These are phyloP conservation scores for Ericerus pela DNA, from an alignment of 1,140 invertebrate genomes.

Conservation along the genomic window DNA sequence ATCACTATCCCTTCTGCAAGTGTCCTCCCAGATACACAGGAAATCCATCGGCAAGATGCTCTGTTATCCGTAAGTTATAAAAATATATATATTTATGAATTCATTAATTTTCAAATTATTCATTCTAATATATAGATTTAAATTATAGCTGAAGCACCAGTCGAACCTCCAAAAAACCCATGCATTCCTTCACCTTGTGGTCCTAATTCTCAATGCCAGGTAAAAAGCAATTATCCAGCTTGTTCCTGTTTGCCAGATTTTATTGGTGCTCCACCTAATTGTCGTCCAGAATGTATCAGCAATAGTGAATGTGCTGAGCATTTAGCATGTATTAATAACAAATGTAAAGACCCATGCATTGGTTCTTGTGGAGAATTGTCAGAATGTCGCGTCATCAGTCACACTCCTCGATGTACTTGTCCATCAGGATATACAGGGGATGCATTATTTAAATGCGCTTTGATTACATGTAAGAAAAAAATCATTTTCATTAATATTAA, in stretches of 20 bases:
- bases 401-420: slow-evolving; percentile 49
- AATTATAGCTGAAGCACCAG: slow-evolving; percentile 16
- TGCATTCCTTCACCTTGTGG: slow-evolving; percentile 47
- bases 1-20: slow-evolving; percentile 43
- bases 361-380: slow-evolving; percentile 42
- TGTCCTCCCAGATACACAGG: slow-evolving; percentile 31
- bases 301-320: slow-evolving; percentile 38
- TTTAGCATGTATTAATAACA: slow-evolving; percentile 39
- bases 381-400: slow-evolving; percentile 49
- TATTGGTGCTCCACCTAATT: slow-evolving; percentile 35
- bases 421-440: slow-evolving; percentile 48
- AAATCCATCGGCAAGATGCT: slow-evolving; percentile 28
- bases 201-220: slow-evolving; percentile 44
- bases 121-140: slow-evolving; percentile 7
- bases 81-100: not conserved
- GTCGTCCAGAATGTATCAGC: slow-evolving; percentile 38
- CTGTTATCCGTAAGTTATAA: slow-evolving; percentile 17
- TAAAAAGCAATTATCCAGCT: slow-evolving; percentile 38
- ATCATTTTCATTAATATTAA: too few relatives aligned
- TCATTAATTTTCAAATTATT: slow-evolving; percentile 4
- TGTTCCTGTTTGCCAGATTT: slow-evolving; percentile 39
- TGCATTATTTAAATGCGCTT: slow-evolving; percentile 50
- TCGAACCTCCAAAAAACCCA: slow-evolving; percentile 29
- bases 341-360: slow-evolving; percentile 41
- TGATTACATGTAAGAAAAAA: slow-evolving; percentile 40